Evolutionary conservation across 2,797 vertebrate genomes (phyloP).

Genomic region (Gymnodraco acuticeps): DNA sequence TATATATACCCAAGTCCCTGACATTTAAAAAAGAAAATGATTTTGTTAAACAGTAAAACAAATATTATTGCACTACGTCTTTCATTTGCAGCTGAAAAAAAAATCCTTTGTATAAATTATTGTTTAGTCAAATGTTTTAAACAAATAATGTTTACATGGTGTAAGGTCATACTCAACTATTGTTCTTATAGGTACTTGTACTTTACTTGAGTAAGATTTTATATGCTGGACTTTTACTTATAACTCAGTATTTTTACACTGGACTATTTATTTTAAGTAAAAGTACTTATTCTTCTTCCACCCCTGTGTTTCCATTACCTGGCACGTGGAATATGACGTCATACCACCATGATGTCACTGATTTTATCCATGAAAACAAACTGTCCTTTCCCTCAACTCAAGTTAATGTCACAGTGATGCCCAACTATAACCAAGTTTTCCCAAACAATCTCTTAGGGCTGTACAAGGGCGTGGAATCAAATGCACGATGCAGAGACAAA

Average conservation of each 20-base stretch:
- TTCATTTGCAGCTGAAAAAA: neutral
- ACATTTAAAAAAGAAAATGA: neutral
- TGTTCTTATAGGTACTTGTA: no score
- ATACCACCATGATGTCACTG: neutral
- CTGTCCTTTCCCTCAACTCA: neutral
- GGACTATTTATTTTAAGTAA: no score
- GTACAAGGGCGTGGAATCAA: no score
- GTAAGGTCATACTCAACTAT: no score
- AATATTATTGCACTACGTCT: neutral
- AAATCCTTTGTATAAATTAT: neutral
- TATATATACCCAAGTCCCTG: neutral
- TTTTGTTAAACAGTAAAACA: neutral
- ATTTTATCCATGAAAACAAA: neutral
- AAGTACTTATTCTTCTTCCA: no score
- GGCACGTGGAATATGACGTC: neutral
- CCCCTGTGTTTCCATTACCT: neutral
- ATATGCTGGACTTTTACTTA: no score
- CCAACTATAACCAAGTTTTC: no score
- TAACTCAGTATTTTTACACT: no score
- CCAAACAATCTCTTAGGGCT: neutral
- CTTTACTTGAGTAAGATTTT: no score
- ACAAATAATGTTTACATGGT: neutral
- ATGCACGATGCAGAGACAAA: no score
- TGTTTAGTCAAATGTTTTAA: conserved; percentile 2
- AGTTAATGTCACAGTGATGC: no score